Conservation (phyloP, 1,140 invertebrate genomes). For the Trigoniulus corallinus region DNA sequence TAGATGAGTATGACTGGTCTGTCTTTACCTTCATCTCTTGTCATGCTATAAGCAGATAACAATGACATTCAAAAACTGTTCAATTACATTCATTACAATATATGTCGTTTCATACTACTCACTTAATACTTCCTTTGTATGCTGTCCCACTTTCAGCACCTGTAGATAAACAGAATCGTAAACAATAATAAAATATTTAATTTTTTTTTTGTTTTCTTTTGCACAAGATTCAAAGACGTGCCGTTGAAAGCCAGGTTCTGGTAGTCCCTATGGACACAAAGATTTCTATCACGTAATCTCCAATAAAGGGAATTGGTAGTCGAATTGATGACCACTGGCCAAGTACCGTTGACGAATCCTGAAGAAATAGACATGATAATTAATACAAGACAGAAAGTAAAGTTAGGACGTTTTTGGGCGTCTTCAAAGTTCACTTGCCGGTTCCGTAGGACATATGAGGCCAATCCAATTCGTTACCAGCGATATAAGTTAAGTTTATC, state of each 20-base stretch:
- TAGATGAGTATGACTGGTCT: slow-evolving; percentile 29
- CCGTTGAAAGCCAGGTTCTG: slow-evolving; percentile 35
- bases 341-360: background rate
- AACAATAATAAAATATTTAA: too few species aligned
- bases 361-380: background rate
- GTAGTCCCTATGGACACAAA: slow-evolving; percentile 35
- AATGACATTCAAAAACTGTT: background rate
- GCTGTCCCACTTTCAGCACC: background rate
- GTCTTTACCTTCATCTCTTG: slow-evolving; percentile 23
- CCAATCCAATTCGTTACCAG: slow-evolving; percentile 36
- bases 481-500: slow-evolving; percentile 22
- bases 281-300: slow-evolving; percentile 18
- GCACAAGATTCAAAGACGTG: slow-evolving; percentile 7
- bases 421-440: slow-evolving; percentile 21
- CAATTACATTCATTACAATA: background rate
- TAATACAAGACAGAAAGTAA: background rate
- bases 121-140: background rate
- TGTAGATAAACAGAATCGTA: background rate
- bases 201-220: too few species aligned
- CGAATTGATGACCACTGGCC: background rate
- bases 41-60: background rate
- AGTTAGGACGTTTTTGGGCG: too few species aligned
- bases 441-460: slow-evolving; percentile 31
- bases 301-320: slow-evolving; percentile 1
- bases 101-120: background rate